Conservation (phyloP, 2,797 vertebrate species). For the Amblyopsis hoosieri region DNA sequence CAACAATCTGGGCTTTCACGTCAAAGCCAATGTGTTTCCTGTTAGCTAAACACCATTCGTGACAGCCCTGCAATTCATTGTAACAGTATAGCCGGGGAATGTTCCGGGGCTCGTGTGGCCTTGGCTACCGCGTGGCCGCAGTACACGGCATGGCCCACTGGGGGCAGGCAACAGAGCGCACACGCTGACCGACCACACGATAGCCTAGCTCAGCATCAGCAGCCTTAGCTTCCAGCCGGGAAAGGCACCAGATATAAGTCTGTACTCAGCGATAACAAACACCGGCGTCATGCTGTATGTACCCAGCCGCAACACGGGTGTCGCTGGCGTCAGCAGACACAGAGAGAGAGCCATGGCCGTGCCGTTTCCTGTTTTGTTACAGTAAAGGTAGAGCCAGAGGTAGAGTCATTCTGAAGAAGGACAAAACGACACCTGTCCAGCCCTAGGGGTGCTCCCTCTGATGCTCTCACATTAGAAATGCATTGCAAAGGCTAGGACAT, state of each 20-base stretch:
- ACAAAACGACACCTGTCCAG: too few relatives aligned
- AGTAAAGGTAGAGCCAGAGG: too few relatives aligned
- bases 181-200: slow-evolving; percentile 48
- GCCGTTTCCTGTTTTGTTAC: too few relatives aligned
- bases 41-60: slow-evolving; percentile 69
- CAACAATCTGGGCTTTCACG: slow-evolving; percentile 64
- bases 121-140: slow-evolving; percentile 55
- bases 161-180: slow-evolving; percentile 53
- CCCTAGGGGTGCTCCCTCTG: too few relatives aligned
- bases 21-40: slow-evolving; percentile 73
- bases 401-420: too few relatives aligned
- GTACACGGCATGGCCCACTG: slow-evolving; percentile 7
- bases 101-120: slow-evolving; percentile 66
- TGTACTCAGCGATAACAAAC: slow-evolving; percentile 55
- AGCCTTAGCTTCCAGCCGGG: slow-evolving; percentile 49
- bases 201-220: slow-evolving; percentile 51
- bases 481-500: too few relatives aligned
- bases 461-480: too few relatives aligned
- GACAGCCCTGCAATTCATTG: slow-evolving; percentile 77
- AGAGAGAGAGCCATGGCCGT: too few relatives aligned
- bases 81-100: slow-evolving; percentile 69
- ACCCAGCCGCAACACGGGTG: background rate
- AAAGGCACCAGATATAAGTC: slow-evolving; percentile 64
- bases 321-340: too few relatives aligned
- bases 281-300: slow-evolving; percentile 42